A percentile compares a stretch with the other conserved stretches of the same genome.
Evolutionary conservation across 1,140 invertebrate genomes (phyloP).

Genomic region (fruit fly (Drosophila melanogaster)): Release_6_plus_ISO1_MT NT_033779.5:9440001-9440500

Average conservation of each 20-base stretch:
- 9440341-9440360: constrained; percentile 6
- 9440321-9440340: constrained; percentile 6
- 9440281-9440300: neutral
- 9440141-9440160: neutral
- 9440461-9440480: neutral
- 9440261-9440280: neutral
- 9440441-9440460: no score
- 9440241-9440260: constrained; percentile 19
- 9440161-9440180: neutral
- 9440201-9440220: no score
- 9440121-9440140: neutral
- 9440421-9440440: neutral
- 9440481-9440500: neutral
- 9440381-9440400: neutral
- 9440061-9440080: neutral
- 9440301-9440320: neutral
- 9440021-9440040: neutral
- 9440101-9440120: neutral
- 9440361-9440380: constrained; percentile 8
- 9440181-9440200: neutral
- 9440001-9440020: neutral
- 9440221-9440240: neutral
- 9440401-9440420: neutral
- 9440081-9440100: constrained; percentile 13
- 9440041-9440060: neutral